Base-by-base conservation (phyloP, 37 sponge, comb jelly and placozoan species). In the Ephydatia muelleri region DNA sequence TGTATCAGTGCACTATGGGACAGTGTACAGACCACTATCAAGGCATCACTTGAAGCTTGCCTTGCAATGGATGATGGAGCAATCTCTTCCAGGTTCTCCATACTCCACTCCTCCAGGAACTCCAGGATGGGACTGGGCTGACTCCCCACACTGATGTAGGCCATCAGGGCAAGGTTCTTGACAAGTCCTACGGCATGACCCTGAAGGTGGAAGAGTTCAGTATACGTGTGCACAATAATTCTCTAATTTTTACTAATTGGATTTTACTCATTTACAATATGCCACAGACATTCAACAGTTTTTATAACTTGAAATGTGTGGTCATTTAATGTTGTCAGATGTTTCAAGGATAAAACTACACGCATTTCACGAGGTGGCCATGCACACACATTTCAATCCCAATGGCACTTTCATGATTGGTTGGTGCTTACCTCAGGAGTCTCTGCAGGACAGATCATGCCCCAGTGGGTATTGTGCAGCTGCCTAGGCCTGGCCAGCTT, bases 391-490 rank as follows among this genome's bases (percentile, higher is more conserved):
- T n/a, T n/a, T n/a, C n/a, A n/a, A 64, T 74, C 23, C 30, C 40
- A 25, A 57, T 3, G 13, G 36, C n/a, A n/a, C n/a, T n/a, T 32
- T 75, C 26, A 75, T 3, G 38, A 30, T 13, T 3, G 35, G 5
- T 26, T 75, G 3, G 9, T 5, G 29, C 38, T 36, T 38, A 95
- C 95, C 86, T 99, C 99, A 19, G 99, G 99, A 5, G 99, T 99
- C 78, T 99, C 99, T 14, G 99, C 99, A 9, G 99, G 99, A 78
- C 99, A 99, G 57, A 99, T 99, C 99, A 99, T 99, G 28, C 99
- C 99, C 99, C 99, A 99, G 89, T 94, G 98, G 43, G 94, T 95
- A 88, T 99, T 99, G 89, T 99, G 99, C 38, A 99, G 92, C 88
- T 99, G 99, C 25, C 99, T 83, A 65, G 99, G 99, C 12, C 93